Conservation (phyloP, 1,140 invertebrate species). For the Aleiodes sp. region DNA sequence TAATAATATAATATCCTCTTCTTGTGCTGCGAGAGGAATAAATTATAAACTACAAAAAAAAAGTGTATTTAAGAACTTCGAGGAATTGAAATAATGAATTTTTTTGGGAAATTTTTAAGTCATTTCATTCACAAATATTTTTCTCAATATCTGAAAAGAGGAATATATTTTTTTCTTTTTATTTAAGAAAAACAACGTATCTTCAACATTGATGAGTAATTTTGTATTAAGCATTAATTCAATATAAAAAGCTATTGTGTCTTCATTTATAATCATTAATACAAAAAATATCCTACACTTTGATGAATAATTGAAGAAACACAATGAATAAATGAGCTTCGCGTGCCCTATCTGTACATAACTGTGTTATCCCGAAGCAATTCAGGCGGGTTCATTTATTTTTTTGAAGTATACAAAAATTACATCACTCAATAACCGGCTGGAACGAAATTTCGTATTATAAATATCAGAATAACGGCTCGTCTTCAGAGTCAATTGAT, state of each 20-base stretch:
- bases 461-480: no score
- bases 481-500: no score
- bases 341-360: conserved; percentile 8
- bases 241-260: conserved; percentile 12
- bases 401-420: background rate
- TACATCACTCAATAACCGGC: background rate
- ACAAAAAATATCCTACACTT: background rate
- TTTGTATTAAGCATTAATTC: background rate
- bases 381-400: background rate
- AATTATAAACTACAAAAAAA: no score
- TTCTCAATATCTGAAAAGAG: no score
- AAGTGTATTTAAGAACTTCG: no score
- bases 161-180: no score
- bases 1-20: no score
- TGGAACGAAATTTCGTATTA: no score
- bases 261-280: background rate
- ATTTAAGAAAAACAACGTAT: background rate
- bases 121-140: no score
- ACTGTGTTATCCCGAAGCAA: background rate
- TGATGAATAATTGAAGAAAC: background rate
- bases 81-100: no score
- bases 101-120: no score
- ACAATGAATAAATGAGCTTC: background rate
- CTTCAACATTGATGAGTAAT: conserved; percentile 1
- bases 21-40: no score